Conservation (phyloP, 92 coral and sea anemone genomes). For the Porites lobata region DNA sequence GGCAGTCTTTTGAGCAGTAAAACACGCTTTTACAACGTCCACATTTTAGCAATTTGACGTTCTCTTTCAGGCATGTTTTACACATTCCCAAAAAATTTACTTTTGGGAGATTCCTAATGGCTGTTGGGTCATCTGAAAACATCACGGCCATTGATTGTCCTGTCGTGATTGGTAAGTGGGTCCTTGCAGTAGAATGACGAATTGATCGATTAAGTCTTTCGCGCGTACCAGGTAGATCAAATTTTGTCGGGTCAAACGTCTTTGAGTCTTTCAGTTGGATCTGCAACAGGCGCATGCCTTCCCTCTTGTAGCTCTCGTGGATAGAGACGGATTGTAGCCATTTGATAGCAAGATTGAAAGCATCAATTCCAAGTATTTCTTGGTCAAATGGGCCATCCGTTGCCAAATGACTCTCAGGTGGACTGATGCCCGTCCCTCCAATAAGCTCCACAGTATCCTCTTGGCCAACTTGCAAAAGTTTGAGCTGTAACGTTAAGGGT, state of each 20-base stretch:
- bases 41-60: conserved; percentile 11
- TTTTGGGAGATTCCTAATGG: neutral
- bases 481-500: conserved; percentile 11
- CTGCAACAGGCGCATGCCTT: conserved; percentile 22
- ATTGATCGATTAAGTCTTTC: conserved; percentile 3
- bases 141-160: neutral
- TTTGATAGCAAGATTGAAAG: conserved; percentile 26
- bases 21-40: conserved; percentile 46
- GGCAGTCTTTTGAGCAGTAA: conserved; percentile 41
- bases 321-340: conserved; percentile 18
- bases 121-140: neutral
- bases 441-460: conserved; percentile 1
- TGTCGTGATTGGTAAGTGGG: conserved; percentile 10
- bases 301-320: conserved; percentile 17
- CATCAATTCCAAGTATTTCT: conserved; percentile 22
- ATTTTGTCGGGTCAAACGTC: conserved; percentile 20
- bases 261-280: neutral
- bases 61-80: conserved; percentile 15
- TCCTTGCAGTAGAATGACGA: conserved; percentile 28
- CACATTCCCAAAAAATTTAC: conserved; percentile 23
- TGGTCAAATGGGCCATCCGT: conserved; percentile 17
- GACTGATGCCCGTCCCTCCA: conserved; percentile 28
- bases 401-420: conserved; percentile 6
- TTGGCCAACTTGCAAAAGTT: neutral
- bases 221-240: conserved; percentile 10